phyloP scores from a whole-genome alignment of 2,113 vertebrate species.

The Larimichthys polyactis region DNA sequence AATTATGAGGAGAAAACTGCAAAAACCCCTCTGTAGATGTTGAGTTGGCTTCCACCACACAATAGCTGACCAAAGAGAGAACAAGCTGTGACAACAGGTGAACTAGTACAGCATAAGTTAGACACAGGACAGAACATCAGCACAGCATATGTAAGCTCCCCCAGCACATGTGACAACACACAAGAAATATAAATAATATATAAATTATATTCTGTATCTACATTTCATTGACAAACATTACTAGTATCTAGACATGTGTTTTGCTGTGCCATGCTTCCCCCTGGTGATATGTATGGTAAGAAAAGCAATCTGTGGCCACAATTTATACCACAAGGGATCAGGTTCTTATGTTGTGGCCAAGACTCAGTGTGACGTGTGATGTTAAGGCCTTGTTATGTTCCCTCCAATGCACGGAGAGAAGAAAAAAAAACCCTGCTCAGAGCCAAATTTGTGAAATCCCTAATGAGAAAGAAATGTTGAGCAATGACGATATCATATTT shows the following conservation, averaged over 20 bases:
- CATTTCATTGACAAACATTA: not conserved
- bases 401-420: not conserved
- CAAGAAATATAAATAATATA: not conserved
- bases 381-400: not conserved
- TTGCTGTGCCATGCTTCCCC: slow-evolving; percentile 13
- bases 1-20: not conserved
- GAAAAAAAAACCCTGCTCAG: not conserved
- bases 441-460: not conserved
- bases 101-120: not conserved
- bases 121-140: not conserved
- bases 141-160: not conserved
- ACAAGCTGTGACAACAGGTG: not conserved
- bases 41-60: not conserved
- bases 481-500: not conserved
- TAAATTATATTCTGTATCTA: not conserved
- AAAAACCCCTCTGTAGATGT: not conserved
- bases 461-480: not conserved
- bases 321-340: not conserved
- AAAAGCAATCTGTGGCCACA: slow-evolving; percentile 1
- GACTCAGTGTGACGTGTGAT: not conserved
- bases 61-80: not conserved
- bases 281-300: slow-evolving; percentile 11
- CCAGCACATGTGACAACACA: not conserved
- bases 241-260: not conserved
- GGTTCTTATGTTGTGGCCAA: slow-evolving; percentile 6